Percentiles rank a stretch among this genome's conserved stretches.
Evolutionary conservation across 2,888 invertebrate species (phyloP).

Genomic region (Eupithecia exiguata): DNA sequence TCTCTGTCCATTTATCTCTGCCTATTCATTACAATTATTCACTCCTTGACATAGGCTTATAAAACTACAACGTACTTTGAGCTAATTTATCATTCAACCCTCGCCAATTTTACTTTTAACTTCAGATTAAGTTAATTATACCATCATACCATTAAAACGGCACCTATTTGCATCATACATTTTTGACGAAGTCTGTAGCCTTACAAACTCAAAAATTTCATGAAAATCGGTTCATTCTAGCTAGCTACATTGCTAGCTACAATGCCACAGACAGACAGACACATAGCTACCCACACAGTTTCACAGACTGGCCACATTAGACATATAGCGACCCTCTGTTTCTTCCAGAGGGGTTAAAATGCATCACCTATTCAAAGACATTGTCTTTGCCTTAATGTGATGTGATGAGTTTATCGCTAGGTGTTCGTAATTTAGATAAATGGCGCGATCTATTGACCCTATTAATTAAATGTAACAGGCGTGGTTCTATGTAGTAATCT

Average conservation of each 20-base stretch:
- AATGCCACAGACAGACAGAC: not conserved
- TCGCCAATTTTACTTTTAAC: not conserved
- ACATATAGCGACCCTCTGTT: not conserved
- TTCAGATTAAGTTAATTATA: not conserved
- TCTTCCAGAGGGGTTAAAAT: not conserved
- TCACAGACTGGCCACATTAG: not conserved
- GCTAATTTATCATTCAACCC: not conserved
- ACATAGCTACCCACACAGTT: too few species aligned
- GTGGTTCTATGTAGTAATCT: constrained; percentile 2
- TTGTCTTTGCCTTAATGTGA: too few species aligned
- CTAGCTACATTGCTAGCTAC: too few species aligned
- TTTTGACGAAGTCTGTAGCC: too few species aligned
- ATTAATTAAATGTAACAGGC: constrained; percentile 41
- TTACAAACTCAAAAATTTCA: too few species aligned
- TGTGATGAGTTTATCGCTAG: not conserved
- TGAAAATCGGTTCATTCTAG: too few species aligned
- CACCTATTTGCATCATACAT: too few species aligned
- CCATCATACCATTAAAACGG: too few species aligned
- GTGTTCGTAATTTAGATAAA: constrained; percentile 12
- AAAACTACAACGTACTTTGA: not conserved
- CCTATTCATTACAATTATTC: too few species aligned
- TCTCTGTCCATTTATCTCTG: too few species aligned
- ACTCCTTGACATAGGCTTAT: too few species aligned
- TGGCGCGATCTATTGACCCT: constrained; percentile 39
- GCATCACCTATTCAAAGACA: constrained; percentile 4